Percentiles rank a stretch among this genome's conserved stretches.
Conservation (phyloP, 1,140 invertebrate species). For the Scaptomyza pallida region DNA sequence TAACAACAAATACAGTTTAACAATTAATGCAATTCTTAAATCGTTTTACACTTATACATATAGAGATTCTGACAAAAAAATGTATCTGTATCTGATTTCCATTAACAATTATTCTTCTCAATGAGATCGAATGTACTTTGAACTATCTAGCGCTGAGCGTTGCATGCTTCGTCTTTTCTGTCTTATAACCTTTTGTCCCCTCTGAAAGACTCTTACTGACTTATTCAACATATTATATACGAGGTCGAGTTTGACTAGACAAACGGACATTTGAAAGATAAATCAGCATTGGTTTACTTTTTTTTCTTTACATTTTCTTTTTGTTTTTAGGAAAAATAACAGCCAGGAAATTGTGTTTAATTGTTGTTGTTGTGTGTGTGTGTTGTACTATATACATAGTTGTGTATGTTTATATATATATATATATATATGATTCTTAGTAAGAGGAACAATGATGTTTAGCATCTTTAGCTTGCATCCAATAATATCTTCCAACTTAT, state of each 20-base stretch:
- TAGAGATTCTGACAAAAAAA: neutral
- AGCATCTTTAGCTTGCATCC: conserved; percentile 22
- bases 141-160: conserved; percentile 40
- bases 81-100: conserved; percentile 5
- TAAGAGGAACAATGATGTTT: conserved; percentile 39
- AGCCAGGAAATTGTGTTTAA: conserved; percentile 20
- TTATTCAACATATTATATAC: too few species aligned
- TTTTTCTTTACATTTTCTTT: too few species aligned
- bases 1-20: neutral
- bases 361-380: conserved; percentile 7
- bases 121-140: conserved; percentile 17
- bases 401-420: conserved; percentile 6
- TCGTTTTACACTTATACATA: neutral
- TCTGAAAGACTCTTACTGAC: too few species aligned
- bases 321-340: conserved; percentile 19
- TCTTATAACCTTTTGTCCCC: conserved; percentile 3
- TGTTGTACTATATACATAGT: neutral
- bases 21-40: neutral
- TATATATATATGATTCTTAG: conserved; percentile 18
- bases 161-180: conserved; percentile 12
- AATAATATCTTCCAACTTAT: neutral
- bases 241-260: conserved; percentile 1
- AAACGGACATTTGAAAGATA: neutral
- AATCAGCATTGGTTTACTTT: too few species aligned
- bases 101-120: conserved; percentile 21